Conservation (phyloP, 2,797 vertebrate genomes). For the Taenioides sp. region DNA sequence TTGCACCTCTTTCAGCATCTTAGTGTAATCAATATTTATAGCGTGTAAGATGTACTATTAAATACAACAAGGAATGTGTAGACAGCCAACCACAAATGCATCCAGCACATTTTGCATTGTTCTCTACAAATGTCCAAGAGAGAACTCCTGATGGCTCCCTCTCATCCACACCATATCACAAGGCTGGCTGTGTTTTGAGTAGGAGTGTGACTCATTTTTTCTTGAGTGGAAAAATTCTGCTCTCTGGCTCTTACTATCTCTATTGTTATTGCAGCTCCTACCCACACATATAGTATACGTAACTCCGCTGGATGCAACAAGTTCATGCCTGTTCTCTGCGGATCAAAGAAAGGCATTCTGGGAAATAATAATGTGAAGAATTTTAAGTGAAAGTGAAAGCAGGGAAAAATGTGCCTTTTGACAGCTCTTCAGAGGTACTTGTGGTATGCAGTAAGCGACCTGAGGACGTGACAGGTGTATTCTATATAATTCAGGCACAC, state of each 20-base stretch:
- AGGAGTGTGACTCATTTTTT: constrained; percentile 75
- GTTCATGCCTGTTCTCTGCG: constrained; percentile 61
- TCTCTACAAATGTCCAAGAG: constrained; percentile 27
- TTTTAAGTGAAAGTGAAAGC: constrained; percentile 33
- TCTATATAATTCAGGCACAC: constrained; percentile 12
- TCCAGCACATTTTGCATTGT: not conserved
- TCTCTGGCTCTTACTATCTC: constrained; percentile 71
- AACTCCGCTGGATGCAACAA: constrained; percentile 69
- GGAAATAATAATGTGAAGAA: constrained; percentile 49
- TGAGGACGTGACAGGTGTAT: not conserved
- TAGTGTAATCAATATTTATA: too few relatives aligned
- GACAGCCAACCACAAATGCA: not conserved
- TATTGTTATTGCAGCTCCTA: constrained; percentile 69
- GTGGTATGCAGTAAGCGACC: constrained; percentile 28
- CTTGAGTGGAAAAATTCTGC: constrained; percentile 71
- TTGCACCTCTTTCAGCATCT: too few relatives aligned
- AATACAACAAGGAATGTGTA: too few relatives aligned
- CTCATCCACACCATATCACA: constrained; percentile 50
- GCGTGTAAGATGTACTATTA: too few relatives aligned
- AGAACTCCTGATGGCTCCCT: constrained; percentile 43
- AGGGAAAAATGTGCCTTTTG: constrained; percentile 6
- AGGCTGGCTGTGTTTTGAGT: constrained; percentile 68
- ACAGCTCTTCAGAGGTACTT: constrained; percentile 14
- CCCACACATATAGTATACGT: constrained; percentile 71
- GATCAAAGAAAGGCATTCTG: constrained; percentile 56